Conservation (phyloP, 2,888 invertebrate species). For the Drosophila kambysellisi region DNA sequence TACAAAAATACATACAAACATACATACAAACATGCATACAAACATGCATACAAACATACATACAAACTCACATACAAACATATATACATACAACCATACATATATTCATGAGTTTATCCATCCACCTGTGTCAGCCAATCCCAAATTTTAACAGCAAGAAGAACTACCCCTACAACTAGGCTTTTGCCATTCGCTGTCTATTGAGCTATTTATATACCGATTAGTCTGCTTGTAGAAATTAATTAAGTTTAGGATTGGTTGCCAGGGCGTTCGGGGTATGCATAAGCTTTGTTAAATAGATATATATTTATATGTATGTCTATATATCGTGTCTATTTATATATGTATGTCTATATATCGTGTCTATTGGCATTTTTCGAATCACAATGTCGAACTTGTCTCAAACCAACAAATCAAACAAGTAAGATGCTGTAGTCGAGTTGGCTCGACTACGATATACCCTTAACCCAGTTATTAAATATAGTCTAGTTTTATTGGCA, state of each 20-base stretch:
- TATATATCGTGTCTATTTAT: constrained; percentile 18
- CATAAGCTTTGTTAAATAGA: neutral
- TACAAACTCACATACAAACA: too few species aligned
- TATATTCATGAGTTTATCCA: neutral
- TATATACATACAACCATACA: too few species aligned
- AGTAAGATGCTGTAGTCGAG: too few species aligned
- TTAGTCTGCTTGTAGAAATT: constrained; percentile 48
- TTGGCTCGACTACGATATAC: too few species aligned
- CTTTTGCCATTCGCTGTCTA: constrained; percentile 15
- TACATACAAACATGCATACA: too few species aligned
- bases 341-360: neutral
- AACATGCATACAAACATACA: too few species aligned
- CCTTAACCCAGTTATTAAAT: too few species aligned
- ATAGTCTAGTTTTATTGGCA: too few species aligned
- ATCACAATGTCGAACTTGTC: constrained; percentile 23
- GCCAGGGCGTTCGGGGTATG: constrained; percentile 1
- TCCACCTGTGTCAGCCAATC: constrained; percentile 12
- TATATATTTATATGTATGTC: neutral
- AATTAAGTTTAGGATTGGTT: constrained; percentile 24
- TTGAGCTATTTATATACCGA: constrained; percentile 63
- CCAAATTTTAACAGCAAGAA: constrained; percentile 11
- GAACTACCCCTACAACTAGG: constrained; percentile 24
- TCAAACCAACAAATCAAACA: constrained; percentile 29
- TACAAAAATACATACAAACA: too few species aligned
- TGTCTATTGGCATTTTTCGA: constrained; percentile 44